Conservation (phyloP, 2,113 vertebrate species). For the Malurus alboscapulatus region DNA sequence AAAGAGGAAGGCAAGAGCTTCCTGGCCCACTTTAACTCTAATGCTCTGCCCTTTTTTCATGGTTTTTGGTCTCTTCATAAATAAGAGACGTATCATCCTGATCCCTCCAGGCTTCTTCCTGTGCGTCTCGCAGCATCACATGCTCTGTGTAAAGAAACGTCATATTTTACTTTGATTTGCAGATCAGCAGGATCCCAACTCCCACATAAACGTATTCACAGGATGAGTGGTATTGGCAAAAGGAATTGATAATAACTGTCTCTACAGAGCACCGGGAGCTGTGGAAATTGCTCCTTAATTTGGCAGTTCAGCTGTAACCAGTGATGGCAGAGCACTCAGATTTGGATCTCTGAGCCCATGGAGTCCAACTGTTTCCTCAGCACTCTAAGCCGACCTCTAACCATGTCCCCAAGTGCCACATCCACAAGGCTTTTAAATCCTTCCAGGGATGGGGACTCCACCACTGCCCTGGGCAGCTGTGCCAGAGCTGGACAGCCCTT, state of each 20-base stretch:
- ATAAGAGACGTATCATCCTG: not conserved
- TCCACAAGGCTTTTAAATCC: not conserved
- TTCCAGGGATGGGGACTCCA: not conserved
- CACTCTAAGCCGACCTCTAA: not conserved
- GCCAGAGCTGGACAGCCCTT: not conserved
- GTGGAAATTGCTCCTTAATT: not conserved
- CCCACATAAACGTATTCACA: not conserved
- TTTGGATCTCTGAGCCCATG: not conserved
- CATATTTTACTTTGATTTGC: not conserved
- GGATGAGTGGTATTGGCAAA: not conserved
- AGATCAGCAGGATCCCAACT: not conserved
- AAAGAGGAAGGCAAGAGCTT: not conserved
- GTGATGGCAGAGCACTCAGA: not conserved
- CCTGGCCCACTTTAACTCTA: not conserved
- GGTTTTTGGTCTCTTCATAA: not conserved
- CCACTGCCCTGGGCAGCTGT: not conserved
- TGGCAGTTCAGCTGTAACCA: not conserved
- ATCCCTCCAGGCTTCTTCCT: not conserved
- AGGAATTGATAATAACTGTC: not conserved
- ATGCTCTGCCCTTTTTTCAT: not conserved
- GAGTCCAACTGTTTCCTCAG: not conserved
- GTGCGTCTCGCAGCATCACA: not conserved
- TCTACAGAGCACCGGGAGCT: not conserved
- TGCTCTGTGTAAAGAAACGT: not conserved
- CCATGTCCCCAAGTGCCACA: not conserved